Evolutionary conservation across 1,140 invertebrate genomes (phyloP).

Genomic region (Hycleus phaleratus): DNA sequence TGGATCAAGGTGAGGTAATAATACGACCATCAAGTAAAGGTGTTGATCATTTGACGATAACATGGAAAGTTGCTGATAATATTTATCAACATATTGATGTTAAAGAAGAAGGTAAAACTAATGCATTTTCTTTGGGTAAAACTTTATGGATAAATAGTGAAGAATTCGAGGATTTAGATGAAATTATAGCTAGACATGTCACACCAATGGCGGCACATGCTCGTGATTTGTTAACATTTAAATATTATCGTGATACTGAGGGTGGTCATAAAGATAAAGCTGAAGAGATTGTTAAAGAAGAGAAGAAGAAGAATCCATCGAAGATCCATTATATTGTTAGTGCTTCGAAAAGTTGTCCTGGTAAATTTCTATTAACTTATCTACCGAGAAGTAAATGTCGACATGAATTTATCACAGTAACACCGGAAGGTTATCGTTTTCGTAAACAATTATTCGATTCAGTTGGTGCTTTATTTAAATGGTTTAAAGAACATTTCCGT

Average conservation of each 20-base stretch:
- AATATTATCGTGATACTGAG: constrained; percentile 74
- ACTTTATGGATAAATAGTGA: constrained; percentile 81
- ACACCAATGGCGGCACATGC: constrained; percentile 93
- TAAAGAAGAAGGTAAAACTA: constrained; percentile 92
- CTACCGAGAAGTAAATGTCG: constrained; percentile 73
- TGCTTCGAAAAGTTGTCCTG: constrained; percentile 81
- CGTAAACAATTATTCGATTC: constrained; percentile 81
- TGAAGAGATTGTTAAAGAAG: constrained; percentile 78
- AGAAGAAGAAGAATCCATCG: constrained; percentile 75
- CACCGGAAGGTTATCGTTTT: constrained; percentile 88
- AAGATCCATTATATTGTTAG: constrained; percentile 91
- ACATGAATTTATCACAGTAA: constrained; percentile 89
- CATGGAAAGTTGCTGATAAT: constrained; percentile 94
- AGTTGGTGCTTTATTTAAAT: constrained; percentile 76
- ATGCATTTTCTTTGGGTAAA: constrained; percentile 89
- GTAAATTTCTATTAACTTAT: constrained; percentile 93
- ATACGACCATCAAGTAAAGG: constrained; percentile 93
- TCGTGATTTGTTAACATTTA: constrained; percentile 84
- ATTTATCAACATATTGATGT: constrained; percentile 96
- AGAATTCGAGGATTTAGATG: constrained; percentile 97
- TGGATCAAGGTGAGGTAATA: constrained; percentile 96
- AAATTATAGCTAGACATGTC: constrained; percentile 95
- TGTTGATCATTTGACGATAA: constrained; percentile 90
- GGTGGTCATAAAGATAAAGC: constrained; percentile 74
- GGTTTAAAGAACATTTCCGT: constrained; percentile 97